phyloP scores from a whole-genome alignment of 2,888 invertebrate species.

The Julus scandinavius region DNA sequence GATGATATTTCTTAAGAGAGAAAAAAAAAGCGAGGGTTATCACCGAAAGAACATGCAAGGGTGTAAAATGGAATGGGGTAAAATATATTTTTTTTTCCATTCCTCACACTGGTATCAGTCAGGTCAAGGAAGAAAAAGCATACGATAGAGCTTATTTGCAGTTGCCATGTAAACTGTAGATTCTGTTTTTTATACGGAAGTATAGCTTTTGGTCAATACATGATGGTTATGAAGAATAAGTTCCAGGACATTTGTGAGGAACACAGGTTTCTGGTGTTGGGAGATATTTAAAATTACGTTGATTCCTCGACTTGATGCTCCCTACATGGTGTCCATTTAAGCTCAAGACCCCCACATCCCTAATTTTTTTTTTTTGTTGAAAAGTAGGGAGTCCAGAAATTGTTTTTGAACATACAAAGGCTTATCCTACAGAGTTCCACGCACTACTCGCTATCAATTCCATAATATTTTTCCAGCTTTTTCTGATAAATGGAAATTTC shows the following conservation, averaged over 20 bases:
- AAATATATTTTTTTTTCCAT: neutral
- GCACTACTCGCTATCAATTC: too few species aligned
- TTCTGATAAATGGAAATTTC: too few species aligned
- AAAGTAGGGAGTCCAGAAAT: too few species aligned
- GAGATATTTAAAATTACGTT: too few species aligned
- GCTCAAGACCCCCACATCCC: too few species aligned
- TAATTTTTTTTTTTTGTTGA: too few species aligned
- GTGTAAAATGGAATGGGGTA: neutral
- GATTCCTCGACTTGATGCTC: too few species aligned
- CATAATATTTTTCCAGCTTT: too few species aligned
- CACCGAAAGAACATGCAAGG: conserved; percentile 16
- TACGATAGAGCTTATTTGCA: neutral
- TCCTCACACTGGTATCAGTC: neutral
- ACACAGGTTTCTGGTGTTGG: too few species aligned
- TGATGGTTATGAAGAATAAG: neutral
- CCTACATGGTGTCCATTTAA: too few species aligned
- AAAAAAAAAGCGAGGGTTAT: neutral
- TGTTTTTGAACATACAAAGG: too few species aligned
- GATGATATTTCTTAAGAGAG: conserved; percentile 9
- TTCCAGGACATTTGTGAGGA: neutral
- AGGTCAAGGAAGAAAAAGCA: neutral
- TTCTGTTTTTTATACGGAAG: neutral
- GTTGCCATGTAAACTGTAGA: neutral
- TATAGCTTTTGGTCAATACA: neutral
- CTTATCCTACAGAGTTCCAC: too few species aligned